Evolutionary conservation across 2,797 vertebrate genomes (phyloP).

Genomic region (Macroramphosus scolopax): DNA sequence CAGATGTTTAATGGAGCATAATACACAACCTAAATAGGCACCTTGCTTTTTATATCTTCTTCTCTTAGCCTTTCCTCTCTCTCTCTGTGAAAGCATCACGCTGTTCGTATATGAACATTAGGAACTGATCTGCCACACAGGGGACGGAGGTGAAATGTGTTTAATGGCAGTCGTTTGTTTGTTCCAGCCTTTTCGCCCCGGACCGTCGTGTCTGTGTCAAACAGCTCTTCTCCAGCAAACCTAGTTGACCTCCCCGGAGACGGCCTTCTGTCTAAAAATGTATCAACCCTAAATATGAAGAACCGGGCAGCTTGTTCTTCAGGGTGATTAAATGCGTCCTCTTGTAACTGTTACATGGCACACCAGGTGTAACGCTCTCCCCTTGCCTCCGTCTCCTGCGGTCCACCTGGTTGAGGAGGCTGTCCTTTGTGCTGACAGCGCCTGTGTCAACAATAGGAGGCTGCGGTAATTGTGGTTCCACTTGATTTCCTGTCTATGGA

Average conservation of each 20-base stretch:
- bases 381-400: constrained; percentile 5
- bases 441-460: constrained; percentile 61
- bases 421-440: constrained; percentile 42
- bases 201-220: constrained; percentile 3
- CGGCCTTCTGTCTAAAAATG: not conserved
- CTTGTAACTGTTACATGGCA: constrained; percentile 15
- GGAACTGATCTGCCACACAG: too few relatives aligned
- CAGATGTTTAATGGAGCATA: too few relatives aligned
- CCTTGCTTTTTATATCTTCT: too few relatives aligned
- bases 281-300: constrained; percentile 23
- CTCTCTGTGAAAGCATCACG: too few relatives aligned
- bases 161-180: constrained; percentile 6
- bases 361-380: constrained; percentile 12
- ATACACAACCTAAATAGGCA: too few relatives aligned
- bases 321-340: constrained; percentile 27
- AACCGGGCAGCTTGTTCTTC: constrained; percentile 25
- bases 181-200: constrained; percentile 4
- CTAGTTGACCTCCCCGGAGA: constrained; percentile 7
- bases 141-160: not conserved
- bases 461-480: constrained; percentile 65
- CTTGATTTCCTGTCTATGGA: constrained; percentile 56
- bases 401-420: constrained; percentile 11
- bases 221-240: constrained; percentile 13
- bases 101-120: too few relatives aligned
- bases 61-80: too few relatives aligned